phyloP scores from a whole-genome alignment of 1,140 invertebrate species.

The Pogonognathellus flavescens region DNA sequence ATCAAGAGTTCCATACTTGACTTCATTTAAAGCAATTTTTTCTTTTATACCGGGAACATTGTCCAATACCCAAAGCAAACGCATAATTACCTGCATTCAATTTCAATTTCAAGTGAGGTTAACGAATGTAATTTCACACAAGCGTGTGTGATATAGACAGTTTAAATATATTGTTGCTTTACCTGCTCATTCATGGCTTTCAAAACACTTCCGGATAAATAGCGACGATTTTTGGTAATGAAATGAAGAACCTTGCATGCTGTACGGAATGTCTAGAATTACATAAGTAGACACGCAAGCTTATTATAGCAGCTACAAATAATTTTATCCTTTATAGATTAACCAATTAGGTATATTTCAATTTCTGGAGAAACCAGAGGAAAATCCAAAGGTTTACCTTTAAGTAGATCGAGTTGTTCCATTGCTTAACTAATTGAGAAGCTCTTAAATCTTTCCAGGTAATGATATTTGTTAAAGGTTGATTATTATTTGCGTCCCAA shows the following conservation, averaged over 20 bases:
- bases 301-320: neutral
- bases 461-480: slow-evolving; percentile 92
- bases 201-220: slow-evolving; percentile 83
- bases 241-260: slow-evolving; percentile 80
- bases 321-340: too few relatives aligned
- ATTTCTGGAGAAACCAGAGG: too few relatives aligned
- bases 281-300: slow-evolving; percentile 51
- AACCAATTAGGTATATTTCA: too few relatives aligned
- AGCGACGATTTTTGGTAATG: slow-evolving; percentile 83
- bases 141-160: neutral
- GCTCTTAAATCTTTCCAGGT: slow-evolving; percentile 96
- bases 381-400: slow-evolving; percentile 72
- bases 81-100: slow-evolving; percentile 78
- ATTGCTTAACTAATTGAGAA: slow-evolving; percentile 82
- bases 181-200: slow-evolving; percentile 87
- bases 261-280: slow-evolving; percentile 73
- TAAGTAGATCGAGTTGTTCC: slow-evolving; percentile 86
- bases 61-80: slow-evolving; percentile 83
- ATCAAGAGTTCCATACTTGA: slow-evolving; percentile 91
- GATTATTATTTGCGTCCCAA: slow-evolving; percentile 86
- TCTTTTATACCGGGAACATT: slow-evolving; percentile 78
- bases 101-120: too few relatives aligned
- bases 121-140: slow-evolving; percentile 59
- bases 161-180: slow-evolving; percentile 25
- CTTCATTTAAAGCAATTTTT: slow-evolving; percentile 75